These are phyloP conservation scores for Heptranchias perlo DNA, from an alignment of 2,113 vertebrate species.

Conservation along the genomic window DNA sequence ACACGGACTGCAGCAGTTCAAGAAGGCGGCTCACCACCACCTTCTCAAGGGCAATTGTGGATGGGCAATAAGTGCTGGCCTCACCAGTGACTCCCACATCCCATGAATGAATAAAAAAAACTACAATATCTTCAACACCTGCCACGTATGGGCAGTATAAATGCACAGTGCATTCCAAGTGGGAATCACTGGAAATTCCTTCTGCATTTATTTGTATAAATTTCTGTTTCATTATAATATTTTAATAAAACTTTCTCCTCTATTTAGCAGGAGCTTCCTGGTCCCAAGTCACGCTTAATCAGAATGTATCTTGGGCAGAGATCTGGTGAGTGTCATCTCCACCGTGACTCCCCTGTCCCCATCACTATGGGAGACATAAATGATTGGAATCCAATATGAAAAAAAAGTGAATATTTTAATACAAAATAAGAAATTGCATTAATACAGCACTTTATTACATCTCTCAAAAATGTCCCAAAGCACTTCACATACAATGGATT, in stretches of 20 bases:
- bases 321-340: neutral
- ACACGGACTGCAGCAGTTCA: too few relatives aligned
- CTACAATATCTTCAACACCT: neutral
- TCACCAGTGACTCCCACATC: too few relatives aligned
- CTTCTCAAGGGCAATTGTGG: too few relatives aligned
- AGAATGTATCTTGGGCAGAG: neutral
- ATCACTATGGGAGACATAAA: neutral
- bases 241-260: too few relatives aligned
- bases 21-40: too few relatives aligned
- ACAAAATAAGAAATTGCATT: neutral
- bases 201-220: neutral
- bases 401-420: neutral
- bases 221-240: neutral
- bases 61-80: too few relatives aligned
- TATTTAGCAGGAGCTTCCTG: neutral
- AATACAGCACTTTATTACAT: neutral
- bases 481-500: neutral
- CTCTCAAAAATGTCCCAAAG: neutral
- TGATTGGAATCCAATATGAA: neutral
- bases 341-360: neutral
- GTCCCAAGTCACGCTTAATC: neutral
- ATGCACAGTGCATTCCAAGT: neutral
- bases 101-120: too few relatives aligned
- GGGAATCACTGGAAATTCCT: neutral
- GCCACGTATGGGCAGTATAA: neutral